Conservation (phyloP, 2,797 vertebrate genomes). For the Aulostomus chinensis region DNA sequence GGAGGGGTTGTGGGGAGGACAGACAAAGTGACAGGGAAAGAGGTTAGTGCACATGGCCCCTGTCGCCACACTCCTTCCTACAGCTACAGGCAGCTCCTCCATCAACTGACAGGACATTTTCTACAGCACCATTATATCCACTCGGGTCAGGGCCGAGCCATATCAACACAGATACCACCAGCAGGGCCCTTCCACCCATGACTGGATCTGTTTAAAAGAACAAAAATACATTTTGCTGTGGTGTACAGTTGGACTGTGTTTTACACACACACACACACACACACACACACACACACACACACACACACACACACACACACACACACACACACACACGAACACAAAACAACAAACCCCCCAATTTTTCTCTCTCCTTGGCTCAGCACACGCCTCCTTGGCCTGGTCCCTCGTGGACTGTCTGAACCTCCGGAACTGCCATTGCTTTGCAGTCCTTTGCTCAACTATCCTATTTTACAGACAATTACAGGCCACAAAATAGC, state of each 20-base stretch:
- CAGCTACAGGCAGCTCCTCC: conserved; percentile 74
- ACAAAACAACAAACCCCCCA: too few relatives aligned
- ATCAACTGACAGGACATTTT: conserved; percentile 79
- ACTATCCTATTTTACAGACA: conserved; percentile 62
- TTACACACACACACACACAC: conserved; percentile 18
- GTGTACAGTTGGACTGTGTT: too few relatives aligned
- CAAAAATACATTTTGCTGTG: conserved; percentile 43
- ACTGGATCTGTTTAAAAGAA: conserved; percentile 58
- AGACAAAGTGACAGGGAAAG: conserved; percentile 72
- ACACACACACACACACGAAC: conserved; percentile 20
- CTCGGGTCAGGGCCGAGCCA: conserved; percentile 62
- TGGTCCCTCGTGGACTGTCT: conserved; percentile 37
- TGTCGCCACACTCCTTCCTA: conserved; percentile 71
- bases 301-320: conserved; percentile 16
- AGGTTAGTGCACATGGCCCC: conserved; percentile 76
- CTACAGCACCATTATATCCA: conserved; percentile 70
- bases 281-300: conserved; percentile 12
- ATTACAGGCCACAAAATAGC: conserved; percentile 63
- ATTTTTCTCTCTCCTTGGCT: conserved; percentile 35
- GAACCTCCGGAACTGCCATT: conserved; percentile 46
- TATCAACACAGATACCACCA: conserved; percentile 53
- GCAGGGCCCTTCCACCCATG: conserved; percentile 57
- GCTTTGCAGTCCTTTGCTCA: conserved; percentile 43
- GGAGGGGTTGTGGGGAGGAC: conserved; percentile 16
- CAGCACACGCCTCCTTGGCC: conserved; percentile 38